Evolutionary conservation across 2,797 vertebrate species (phyloP).

Genomic region (Parauchenoglanis ngamensis): DNA sequence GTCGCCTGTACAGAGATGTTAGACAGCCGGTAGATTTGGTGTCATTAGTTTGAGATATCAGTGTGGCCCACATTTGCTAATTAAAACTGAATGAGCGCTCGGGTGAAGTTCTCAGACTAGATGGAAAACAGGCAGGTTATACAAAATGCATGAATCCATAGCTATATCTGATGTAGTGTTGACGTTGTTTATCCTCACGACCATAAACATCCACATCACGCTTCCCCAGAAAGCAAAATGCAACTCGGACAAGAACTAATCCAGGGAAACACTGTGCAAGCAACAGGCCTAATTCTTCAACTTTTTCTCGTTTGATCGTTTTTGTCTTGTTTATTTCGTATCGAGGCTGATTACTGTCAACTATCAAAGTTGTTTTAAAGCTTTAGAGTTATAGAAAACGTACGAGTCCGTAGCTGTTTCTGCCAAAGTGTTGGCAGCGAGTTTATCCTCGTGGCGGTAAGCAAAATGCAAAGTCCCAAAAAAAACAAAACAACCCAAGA

Average conservation of each 20-base stretch:
- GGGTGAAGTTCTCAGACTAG: conserved; percentile 11
- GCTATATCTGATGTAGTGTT: not conserved
- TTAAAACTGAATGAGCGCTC: conserved; percentile 36
- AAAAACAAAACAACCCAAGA: not conserved
- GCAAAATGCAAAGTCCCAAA: not conserved
- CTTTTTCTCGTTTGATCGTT: not conserved
- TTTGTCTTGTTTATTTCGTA: not conserved
- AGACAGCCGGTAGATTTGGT: not conserved
- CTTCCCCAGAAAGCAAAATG: not conserved
- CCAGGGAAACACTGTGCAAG: not conserved
- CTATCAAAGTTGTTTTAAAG: not conserved
- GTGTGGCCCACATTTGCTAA: conserved; percentile 36
- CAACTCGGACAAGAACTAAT: not conserved
- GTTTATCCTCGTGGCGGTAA: not conserved
- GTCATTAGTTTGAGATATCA: conserved; percentile 42
- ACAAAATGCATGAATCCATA: conserved; percentile 33
- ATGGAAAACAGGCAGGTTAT: conserved; percentile 5
- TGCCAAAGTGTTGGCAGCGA: too few relatives aligned
- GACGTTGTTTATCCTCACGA: not conserved
- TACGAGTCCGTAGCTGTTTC: not conserved
- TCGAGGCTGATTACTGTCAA: not conserved
- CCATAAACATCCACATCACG: not conserved
- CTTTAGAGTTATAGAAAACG: not conserved
- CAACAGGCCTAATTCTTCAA: not conserved
- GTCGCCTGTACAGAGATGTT: not conserved